Percentiles rank a stretch among this genome's conserved stretches.
These are phyloP conservation scores for Argopecten irradians DNA, from an alignment of 1,140 invertebrate species.

Conservation along the genomic window DNA sequence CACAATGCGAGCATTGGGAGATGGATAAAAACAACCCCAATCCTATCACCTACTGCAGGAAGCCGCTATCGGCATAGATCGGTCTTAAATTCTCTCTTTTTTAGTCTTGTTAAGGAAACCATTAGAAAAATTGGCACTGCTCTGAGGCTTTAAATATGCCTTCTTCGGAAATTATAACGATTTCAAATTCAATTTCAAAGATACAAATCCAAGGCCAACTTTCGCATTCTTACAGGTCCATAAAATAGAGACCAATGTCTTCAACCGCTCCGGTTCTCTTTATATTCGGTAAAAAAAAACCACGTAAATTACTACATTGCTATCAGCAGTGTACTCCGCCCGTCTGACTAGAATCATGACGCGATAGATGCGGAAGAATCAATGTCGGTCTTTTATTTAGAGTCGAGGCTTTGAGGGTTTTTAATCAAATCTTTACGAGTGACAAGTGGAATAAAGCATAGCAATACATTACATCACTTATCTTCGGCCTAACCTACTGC, in stretches of 20 bases:
- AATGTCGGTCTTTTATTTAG: constrained; percentile 17
- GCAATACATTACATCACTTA: background rate
- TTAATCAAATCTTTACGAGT: constrained; percentile 23
- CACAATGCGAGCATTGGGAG: background rate
- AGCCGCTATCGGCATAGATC: background rate
- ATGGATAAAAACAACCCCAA: background rate
- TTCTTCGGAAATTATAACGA: background rate
- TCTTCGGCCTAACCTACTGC: background rate
- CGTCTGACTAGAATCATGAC: background rate
- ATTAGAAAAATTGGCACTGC: background rate
- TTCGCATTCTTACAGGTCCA: background rate
- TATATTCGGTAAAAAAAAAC: background rate
- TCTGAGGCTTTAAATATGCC: background rate
- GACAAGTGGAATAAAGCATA: background rate
- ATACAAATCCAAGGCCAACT: background rate
- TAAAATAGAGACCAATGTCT: background rate
- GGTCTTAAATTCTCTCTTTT: background rate
- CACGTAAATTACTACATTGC: background rate
- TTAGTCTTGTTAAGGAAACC: constrained; percentile 8
- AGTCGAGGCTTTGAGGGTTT: background rate
- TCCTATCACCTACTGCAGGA: background rate
- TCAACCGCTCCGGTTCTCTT: background rate
- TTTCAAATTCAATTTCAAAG: background rate
- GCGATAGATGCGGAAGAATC: background rate
- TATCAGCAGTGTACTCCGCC: background rate